Evolutionary conservation across 2,888 invertebrate genomes (phyloP), one percentile per base, ranked within the genome.

Genomic region (Rotaria macrura): DNA sequence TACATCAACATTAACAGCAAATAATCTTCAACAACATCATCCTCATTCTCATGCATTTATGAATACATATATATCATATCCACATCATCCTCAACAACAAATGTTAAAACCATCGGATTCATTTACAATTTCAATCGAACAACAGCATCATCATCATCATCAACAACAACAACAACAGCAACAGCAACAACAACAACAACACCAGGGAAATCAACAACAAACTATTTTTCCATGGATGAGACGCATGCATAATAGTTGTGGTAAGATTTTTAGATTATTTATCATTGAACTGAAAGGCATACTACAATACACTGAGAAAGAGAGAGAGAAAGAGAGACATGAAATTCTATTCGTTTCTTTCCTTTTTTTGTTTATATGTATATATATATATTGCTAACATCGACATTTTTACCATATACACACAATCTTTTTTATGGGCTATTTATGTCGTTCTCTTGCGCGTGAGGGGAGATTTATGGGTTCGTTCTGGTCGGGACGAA

Each of bases 351-450:
- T 65, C 65, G 20, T 65, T 54, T 65, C 6, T 34, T 34, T 65
- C 47, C 47, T 34, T 65, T 17, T 65, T 65, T 65, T 65, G 65
- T 65, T 65, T 65, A 65, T 65, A 65, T 65, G 29, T 57, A n/a
- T n/a, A n/a, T n/a, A n/a, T n/a, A n/a, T n/a, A n/a, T n/a, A n/a
- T n/a, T n/a, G 34, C 65, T 65, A 65, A 65, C 65, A 38, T 65
- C 65, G 34, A 29, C 65, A 20, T 34, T 65, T 65, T 65, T 65
- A 65, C 65, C 65, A 65, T 34, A 65, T 65, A 65, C 65, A 65
- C 34, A 65, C 65, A 65, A 65, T 65, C 65, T 65, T 65, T 65
- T 65, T 65, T 65, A 65, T 65, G 65, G 65, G 29, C 65, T 65
- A 65, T 65, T 65, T 65, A 65, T 65, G 65, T 65, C 65, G 65